phyloP scores from a whole-genome alignment of 2,888 invertebrate species.

The Xestia c-nigrum region DNA sequence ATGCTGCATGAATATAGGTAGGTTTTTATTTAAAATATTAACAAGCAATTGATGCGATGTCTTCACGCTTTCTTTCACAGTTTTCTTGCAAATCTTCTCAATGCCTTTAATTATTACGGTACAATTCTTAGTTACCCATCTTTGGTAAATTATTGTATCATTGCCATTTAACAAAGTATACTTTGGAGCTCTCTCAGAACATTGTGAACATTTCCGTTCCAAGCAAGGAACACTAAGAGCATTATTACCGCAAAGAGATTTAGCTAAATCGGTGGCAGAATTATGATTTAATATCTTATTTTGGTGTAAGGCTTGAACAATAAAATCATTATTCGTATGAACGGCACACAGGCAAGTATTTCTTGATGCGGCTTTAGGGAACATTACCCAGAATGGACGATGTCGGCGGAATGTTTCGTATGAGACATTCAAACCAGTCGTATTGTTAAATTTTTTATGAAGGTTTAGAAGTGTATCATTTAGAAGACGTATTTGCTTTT shows the following conservation, averaged over 20 bases:
- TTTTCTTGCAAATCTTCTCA: slow-evolving; percentile 1
- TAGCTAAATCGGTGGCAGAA: slow-evolving; percentile 12
- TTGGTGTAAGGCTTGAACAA: slow-evolving; percentile 21
- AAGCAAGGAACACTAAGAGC: slow-evolving; percentile 17
- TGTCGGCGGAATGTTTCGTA: slow-evolving; percentile 31
- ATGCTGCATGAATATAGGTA: not conserved
- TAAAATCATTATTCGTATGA: slow-evolving; percentile 29
- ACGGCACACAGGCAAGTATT: slow-evolving; percentile 30
- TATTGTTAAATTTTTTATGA: slow-evolving; percentile 17
- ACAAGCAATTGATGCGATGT: slow-evolving; percentile 6
- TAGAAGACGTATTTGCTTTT: slow-evolving; percentile 24
- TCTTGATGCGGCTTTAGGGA: slow-evolving; percentile 31
- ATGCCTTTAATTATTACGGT: not conserved
- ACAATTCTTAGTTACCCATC: slow-evolving; percentile 34
- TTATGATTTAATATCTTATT: slow-evolving; percentile 15
- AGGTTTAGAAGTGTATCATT: slow-evolving; percentile 37
- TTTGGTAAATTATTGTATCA: slow-evolving; percentile 30
- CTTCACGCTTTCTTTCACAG: not conserved
- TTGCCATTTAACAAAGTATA: slow-evolving; percentile 8
- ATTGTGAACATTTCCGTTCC: slow-evolving; percentile 22
- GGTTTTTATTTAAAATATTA: not conserved
- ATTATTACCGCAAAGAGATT: slow-evolving; percentile 33
- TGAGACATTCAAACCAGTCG: slow-evolving; percentile 13
- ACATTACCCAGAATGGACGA: slow-evolving; percentile 40
- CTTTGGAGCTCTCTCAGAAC: slow-evolving; percentile 10